phyloP scores from a whole-genome alignment of 2,888 invertebrate genomes.

The Empis stercorea region DNA sequence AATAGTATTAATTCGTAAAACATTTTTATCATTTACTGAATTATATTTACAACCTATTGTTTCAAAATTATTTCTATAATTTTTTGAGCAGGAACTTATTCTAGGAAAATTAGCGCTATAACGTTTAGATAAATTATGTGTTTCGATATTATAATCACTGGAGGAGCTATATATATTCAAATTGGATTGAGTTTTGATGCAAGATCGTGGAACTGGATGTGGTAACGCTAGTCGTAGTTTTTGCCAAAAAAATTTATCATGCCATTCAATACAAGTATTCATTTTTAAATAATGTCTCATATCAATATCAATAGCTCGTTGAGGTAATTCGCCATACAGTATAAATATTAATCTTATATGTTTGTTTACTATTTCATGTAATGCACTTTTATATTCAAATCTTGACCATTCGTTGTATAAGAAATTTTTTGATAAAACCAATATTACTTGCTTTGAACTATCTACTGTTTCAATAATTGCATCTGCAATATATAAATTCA shows the following conservation, averaged over 20 bases:
- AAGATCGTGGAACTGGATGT: constrained; percentile 28
- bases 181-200: constrained; percentile 34
- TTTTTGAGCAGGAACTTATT: constrained; percentile 20
- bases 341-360: constrained; percentile 80
- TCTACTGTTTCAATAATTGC: constrained; percentile 88
- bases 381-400: constrained; percentile 87
- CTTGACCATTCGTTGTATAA: constrained; percentile 90
- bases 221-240: constrained; percentile 87
- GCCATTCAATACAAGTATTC: constrained; percentile 85
- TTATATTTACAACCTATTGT: constrained; percentile 8
- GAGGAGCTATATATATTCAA: constrained; percentile 61
- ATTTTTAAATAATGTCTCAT: constrained; percentile 79
- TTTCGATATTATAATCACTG: constrained; percentile 16
- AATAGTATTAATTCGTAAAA: constrained; percentile 3
- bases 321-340: constrained; percentile 77
- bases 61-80: constrained; percentile 5
- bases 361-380: constrained; percentile 78
- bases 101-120: constrained; percentile 35
- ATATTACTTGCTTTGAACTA: constrained; percentile 75
- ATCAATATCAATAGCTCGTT: constrained; percentile 81
- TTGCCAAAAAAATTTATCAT: constrained; percentile 94
- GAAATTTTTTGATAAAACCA: constrained; percentile 85
- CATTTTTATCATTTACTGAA: constrained; percentile 7
- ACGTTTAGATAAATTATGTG: constrained; percentile 17
- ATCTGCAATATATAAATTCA: constrained; percentile 78